Conservation (phyloP, 2,113 vertebrate species). For the Clarias batrachus region DNA sequence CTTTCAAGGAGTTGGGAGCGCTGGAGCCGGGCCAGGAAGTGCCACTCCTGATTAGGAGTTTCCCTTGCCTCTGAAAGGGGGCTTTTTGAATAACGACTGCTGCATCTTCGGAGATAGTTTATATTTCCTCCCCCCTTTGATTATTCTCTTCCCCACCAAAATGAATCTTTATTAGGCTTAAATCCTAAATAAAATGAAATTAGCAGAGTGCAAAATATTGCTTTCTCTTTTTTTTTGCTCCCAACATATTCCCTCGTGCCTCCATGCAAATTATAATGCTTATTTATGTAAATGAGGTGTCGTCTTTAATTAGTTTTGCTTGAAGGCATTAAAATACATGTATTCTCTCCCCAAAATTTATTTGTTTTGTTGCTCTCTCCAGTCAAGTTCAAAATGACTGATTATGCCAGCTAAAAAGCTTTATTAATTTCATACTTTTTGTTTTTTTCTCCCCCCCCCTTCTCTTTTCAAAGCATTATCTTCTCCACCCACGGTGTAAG, state of each 20-base stretch:
- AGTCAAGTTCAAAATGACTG: slow-evolving; percentile 79
- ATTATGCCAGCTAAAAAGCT: slow-evolving; percentile 77
- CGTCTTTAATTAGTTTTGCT: slow-evolving; percentile 85
- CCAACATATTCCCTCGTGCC: slow-evolving; percentile 77
- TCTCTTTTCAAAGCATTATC: slow-evolving; percentile 64
- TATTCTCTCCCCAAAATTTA: slow-evolving; percentile 81
- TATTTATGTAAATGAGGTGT: slow-evolving; percentile 85
- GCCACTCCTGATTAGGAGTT: slow-evolving; percentile 78
- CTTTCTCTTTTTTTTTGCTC: slow-evolving; percentile 72
- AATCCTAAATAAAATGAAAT: slow-evolving; percentile 84
- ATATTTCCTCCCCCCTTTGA: slow-evolving; percentile 70
- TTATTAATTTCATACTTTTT: slow-evolving; percentile 73
- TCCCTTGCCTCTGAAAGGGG: slow-evolving; percentile 72
- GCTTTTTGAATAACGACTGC: slow-evolving; percentile 73
- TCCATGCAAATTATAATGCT: slow-evolving; percentile 83
- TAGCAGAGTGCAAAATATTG: slow-evolving; percentile 83
- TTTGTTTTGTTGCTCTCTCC: slow-evolving; percentile 81
- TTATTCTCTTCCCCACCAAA: slow-evolving; percentile 77
- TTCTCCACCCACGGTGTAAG: slow-evolving; percentile 69
- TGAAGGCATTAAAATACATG: slow-evolving; percentile 84
- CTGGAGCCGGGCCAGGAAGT: slow-evolving; percentile 74
- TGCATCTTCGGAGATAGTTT: slow-evolving; percentile 83
- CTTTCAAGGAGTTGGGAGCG: slow-evolving; percentile 77
- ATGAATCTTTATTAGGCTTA: slow-evolving; percentile 83
- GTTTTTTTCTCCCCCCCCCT: slow-evolving; percentile 54